A percentile compares a stretch with the other conserved stretches of the same genome.
These are phyloP conservation scores for Laothoe populi DNA, from an alignment of 2,888 invertebrate species.

Conservation along the genomic window DNA sequence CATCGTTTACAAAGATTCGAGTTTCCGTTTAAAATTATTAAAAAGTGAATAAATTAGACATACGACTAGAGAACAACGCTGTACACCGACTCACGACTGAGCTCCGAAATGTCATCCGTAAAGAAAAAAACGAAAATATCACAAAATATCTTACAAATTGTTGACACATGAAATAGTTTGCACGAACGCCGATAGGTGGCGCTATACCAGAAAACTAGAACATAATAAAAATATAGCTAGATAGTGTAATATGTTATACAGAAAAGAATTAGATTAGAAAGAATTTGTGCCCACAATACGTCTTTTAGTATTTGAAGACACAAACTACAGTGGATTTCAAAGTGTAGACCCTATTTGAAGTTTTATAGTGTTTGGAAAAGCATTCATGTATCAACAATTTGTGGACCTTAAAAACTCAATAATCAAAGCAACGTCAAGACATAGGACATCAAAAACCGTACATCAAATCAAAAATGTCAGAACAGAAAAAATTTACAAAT, in stretches of 20 bases:
- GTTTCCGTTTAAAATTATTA: slow-evolving; percentile 25
- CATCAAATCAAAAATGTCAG: slow-evolving; percentile 26
- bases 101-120: slow-evolving; percentile 19
- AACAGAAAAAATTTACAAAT: neutral
- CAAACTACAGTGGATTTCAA: neutral
- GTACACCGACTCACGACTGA: slow-evolving; percentile 29
- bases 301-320: neutral
- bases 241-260: neutral
- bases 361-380: too few relatives aligned
- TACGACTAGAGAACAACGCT: slow-evolving; percentile 30
- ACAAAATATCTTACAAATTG: slow-evolving; percentile 25
- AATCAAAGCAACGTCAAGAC: slow-evolving; percentile 32
- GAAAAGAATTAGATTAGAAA: too few relatives aligned
- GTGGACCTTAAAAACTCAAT: neutral
- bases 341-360: too few relatives aligned
- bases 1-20: slow-evolving; percentile 29
- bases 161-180: neutral
- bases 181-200: neutral
- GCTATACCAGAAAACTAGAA: too few relatives aligned
- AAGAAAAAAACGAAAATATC: slow-evolving; percentile 28
- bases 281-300: neutral
- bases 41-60: slow-evolving; percentile 30
- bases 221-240: neutral
- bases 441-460: slow-evolving; percentile 34
- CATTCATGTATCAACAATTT: slow-evolving; percentile 15